These are phyloP conservation scores for Eurypyga helias DNA, from an alignment of 2,113 vertebrate species.

Conservation along the genomic window DNA sequence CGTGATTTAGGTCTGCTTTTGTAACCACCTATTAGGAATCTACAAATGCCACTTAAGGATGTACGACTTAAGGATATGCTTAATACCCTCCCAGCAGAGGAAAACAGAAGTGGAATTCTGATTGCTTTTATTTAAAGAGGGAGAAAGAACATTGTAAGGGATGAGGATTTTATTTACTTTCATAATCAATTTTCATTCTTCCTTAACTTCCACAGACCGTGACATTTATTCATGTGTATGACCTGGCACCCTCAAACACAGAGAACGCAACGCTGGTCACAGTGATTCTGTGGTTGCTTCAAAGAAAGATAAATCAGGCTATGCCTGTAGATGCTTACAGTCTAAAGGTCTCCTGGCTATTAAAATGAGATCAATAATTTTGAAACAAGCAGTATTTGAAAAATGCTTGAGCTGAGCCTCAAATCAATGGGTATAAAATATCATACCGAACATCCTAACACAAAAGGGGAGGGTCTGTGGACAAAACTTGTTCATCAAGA, in stretches of 20 bases:
- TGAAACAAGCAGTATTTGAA: neutral
- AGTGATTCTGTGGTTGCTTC: neutral
- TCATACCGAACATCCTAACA: neutral
- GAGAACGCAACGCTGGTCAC: fast-evolving
- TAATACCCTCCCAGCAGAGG: neutral
- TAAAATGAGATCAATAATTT: slow-evolving; percentile 16
- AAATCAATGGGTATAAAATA: neutral
- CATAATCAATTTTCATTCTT: neutral
- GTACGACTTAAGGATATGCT: neutral
- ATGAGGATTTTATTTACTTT: neutral
- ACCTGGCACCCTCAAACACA: neutral
- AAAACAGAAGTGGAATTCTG: neutral
- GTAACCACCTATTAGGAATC: neutral
- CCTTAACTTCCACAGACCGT: neutral
- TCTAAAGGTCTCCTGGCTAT: neutral
- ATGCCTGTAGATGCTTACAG: neutral
- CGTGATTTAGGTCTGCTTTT: neutral
- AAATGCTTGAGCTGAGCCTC: neutral
- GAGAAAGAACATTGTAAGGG: neutral
- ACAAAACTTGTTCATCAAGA: neutral
- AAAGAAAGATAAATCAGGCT: neutral
- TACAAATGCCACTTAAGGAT: neutral
- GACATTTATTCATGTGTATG: neutral
- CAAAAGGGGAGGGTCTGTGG: neutral
- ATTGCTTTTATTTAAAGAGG: neutral